These are phyloP conservation scores for Oscheius myriophilus DNA, from an alignment of 2,888 invertebrate species.

Conservation along the genomic window DNA sequence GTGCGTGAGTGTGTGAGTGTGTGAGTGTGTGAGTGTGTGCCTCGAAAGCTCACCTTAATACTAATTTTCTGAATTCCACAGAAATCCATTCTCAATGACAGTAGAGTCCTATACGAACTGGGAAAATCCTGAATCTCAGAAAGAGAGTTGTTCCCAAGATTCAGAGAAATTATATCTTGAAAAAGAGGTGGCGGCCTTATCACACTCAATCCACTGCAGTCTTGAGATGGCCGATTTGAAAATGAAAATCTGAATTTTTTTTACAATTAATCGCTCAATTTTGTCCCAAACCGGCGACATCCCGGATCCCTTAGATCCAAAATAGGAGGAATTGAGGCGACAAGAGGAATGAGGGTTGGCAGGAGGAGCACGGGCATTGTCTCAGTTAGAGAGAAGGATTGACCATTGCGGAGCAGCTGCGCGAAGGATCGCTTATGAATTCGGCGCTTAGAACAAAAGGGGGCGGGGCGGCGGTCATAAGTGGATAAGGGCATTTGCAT, in stretches of 20 bases:
- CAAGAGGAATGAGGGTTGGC: background rate
- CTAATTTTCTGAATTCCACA: conserved; percentile 41
- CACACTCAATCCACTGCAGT: conserved; percentile 34
- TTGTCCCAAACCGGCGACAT: conserved; percentile 9
- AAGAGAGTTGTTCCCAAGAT: conserved; percentile 43
- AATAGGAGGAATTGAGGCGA: background rate
- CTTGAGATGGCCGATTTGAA: conserved; percentile 50
- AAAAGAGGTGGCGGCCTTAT: conserved; percentile 35
- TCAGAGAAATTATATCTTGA: conserved; percentile 38
- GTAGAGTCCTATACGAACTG: conserved; percentile 36
- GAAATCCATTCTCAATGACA: conserved; percentile 41
- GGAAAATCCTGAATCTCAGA: conserved; percentile 35
- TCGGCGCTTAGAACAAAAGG: conserved; percentile 26
- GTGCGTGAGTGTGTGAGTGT: too few species aligned
- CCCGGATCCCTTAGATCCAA: conserved; percentile 1
- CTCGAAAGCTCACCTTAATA: conserved; percentile 30
- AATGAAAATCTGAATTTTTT: conserved; percentile 41
- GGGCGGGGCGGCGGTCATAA: conserved; percentile 25
- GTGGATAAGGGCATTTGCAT: conserved; percentile 34
- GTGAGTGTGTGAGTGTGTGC: background rate
- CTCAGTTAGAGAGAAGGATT: background rate
- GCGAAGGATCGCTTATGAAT: conserved; percentile 29
- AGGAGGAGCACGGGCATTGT: conserved; percentile 4
- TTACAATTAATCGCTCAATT: background rate
- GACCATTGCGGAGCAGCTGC: conserved; percentile 12